Base-by-base conservation (phyloP, 2,113 vertebrate species). In the Propithecus coquereli region DNA sequence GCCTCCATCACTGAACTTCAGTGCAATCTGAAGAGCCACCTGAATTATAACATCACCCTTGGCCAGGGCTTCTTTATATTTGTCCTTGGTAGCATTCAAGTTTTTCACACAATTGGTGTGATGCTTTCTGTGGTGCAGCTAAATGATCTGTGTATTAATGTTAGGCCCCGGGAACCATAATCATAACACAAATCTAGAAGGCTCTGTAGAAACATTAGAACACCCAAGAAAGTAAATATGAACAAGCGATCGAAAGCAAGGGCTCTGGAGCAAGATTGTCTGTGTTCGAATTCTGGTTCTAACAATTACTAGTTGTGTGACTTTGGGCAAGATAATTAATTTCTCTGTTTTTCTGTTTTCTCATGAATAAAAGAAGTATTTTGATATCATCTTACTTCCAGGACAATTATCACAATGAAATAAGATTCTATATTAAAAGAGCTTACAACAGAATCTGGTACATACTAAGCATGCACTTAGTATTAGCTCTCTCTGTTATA, bases 111-210 rank as follows among this genome's bases (percentile, higher is more conserved):
- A 43, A 76, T 25, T 68, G 37, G 50, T 37, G 66, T 30, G 11
- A 18, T 54, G 6, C 18, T 30, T 30, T 63, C 12, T n/a, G 14
- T 18, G 34, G 6, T 73, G 14, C 22, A 73, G 23, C 43, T 71
- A 22, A 18, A 99, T 99, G 77, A 99, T 99, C 95, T 99, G 98
- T 47, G 98, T 98, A 66, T 82, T 99, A 90, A 99, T 99, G 83
- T 99, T 98, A 61, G 99, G 98, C 87, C 99, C 98, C 97, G 96
- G 17, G 99, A 98, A 0, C 98, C 98, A 97, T 99, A 99, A 96
- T 99, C 99, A 74, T 99, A 99, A 0, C 98, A 98, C 68, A 99
- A 98, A 82, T 99, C 99, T 61, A 99, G 99, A 30, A 99, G 98
- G 1, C 98, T 99, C 27, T 45, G 2, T 16, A 81, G 10, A 93